These are phyloP conservation scores for Noctua janthe DNA, from an alignment of 2,888 invertebrate genomes.

Conservation along the genomic window DNA sequence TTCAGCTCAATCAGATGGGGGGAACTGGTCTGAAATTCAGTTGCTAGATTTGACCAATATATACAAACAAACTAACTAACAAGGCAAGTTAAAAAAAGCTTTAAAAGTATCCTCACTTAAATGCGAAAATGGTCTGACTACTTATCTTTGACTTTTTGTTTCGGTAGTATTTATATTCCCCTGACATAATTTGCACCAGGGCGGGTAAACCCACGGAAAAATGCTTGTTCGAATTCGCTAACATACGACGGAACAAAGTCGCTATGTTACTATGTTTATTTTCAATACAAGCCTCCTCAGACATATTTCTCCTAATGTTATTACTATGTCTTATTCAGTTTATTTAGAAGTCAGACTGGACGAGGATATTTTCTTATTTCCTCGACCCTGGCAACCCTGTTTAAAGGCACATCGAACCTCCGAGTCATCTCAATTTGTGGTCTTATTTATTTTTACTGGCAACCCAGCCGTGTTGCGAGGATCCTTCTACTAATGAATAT, in stretches of 20 bases:
- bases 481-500: slow-evolving; percentile 57
- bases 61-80: too few relatives aligned
- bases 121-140: not conserved
- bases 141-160: not conserved
- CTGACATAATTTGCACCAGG: not conserved
- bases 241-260: not conserved
- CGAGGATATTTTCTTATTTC: slow-evolving; percentile 55
- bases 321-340: slow-evolving; percentile 27
- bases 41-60: too few relatives aligned
- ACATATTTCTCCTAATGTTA: slow-evolving; percentile 31
- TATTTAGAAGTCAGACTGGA: slow-evolving; percentile 34
- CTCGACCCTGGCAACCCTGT: slow-evolving; percentile 60
- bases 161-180: not conserved
- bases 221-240: not conserved
- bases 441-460: slow-evolving; percentile 67
- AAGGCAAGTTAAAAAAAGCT: too few relatives aligned
- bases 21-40: too few relatives aligned
- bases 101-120: not conserved
- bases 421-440: slow-evolving; percentile 69
- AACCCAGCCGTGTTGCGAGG: slow-evolving; percentile 47
- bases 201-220: not conserved
- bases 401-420: slow-evolving; percentile 60
- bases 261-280: slow-evolving; percentile 24
- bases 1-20: too few relatives aligned
- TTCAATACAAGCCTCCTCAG: not conserved